Evolutionary conservation across 2,113 vertebrate species (phyloP).

Genomic region (Catharus bicknelli): DNA sequence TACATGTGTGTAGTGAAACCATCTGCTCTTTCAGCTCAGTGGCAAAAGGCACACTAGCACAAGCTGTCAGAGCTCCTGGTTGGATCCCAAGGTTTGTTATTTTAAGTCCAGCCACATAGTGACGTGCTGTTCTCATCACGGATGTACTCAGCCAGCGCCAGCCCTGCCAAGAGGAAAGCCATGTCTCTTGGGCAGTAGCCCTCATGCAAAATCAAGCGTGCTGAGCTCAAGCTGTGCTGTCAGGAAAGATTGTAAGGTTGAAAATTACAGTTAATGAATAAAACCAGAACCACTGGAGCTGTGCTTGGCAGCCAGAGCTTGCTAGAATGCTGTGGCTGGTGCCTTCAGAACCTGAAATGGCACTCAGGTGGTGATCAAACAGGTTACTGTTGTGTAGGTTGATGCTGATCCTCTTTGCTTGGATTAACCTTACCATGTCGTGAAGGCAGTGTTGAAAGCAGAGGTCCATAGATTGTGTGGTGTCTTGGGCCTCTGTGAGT

Average conservation of each 20-base stretch:
- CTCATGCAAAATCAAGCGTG: background rate
- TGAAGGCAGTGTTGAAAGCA: background rate
- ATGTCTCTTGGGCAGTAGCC: background rate
- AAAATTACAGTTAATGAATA: background rate
- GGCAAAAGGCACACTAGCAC: background rate
- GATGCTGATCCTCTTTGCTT: background rate
- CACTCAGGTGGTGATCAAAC: background rate
- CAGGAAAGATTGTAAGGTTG: background rate
- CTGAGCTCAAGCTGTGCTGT: slow-evolving; percentile 2
- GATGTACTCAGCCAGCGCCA: background rate
- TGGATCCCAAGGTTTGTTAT: background rate
- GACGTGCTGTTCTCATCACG: background rate
- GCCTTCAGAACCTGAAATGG: background rate
- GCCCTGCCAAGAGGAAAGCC: background rate
- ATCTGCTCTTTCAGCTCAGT: background rate
- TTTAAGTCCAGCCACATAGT: background rate
- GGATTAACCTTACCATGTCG: rapidly evolving
- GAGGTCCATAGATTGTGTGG: background rate
- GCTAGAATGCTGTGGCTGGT: background rate
- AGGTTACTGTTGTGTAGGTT: background rate
- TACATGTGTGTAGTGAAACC: background rate
- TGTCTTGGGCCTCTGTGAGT: background rate
- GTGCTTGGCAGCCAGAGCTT: background rate
- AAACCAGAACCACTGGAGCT: background rate
- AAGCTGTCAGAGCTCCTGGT: background rate